Evolutionary conservation across 2,797 vertebrate genomes (phyloP), one percentile per base, ranked within the genome.

Genomic region (Lophura swinhoii): DNA sequence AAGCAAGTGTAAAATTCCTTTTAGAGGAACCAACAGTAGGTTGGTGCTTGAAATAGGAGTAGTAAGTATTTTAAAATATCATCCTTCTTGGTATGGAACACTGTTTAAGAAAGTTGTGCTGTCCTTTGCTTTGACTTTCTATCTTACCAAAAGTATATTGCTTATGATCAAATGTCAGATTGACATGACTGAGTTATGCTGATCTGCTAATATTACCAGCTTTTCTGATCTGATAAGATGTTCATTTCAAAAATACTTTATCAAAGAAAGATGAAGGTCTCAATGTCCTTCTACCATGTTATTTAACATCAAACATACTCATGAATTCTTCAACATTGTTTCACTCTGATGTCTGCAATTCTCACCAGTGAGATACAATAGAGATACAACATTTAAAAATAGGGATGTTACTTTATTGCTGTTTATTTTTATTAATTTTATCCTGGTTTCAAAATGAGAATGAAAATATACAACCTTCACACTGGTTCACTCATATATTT

Each of bases 151-250:
- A 93, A 91, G 92, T 82, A 74, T 70, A 95, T 66, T 92, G 55
- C 71, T 87, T 96, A 66, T 90, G 93, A 96, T 95, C 94, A 94
- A 86, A 87, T 46, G 88, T 82, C 91, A 96, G 95, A 92, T 91
- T 84, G 71, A 90, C 84, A 91, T 71, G 85, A 84, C 80, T 77
- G 77, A 92, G 66, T 92, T 91, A 80, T 88, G 74, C 75, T 95
- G 78, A 94, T 93, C 95, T 92, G 84, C 84, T 81, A 87, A 89
- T 96, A 96, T 87, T 78, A 78, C 62, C 74, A 93, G 78, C 88
- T 93, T 96, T 94, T 87, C 89, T 95, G 85, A 95, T 94, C 59
- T 95, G 91, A 96, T 94, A 96, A 74, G 85, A 58, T 89, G 79
- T 53, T 93, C 86, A 91, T 91, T 96, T 95, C 53, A 64, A 90